phyloP scores from a whole-genome alignment of 2,113 vertebrate species.

The Corythoichthys haematopterus region DNA sequence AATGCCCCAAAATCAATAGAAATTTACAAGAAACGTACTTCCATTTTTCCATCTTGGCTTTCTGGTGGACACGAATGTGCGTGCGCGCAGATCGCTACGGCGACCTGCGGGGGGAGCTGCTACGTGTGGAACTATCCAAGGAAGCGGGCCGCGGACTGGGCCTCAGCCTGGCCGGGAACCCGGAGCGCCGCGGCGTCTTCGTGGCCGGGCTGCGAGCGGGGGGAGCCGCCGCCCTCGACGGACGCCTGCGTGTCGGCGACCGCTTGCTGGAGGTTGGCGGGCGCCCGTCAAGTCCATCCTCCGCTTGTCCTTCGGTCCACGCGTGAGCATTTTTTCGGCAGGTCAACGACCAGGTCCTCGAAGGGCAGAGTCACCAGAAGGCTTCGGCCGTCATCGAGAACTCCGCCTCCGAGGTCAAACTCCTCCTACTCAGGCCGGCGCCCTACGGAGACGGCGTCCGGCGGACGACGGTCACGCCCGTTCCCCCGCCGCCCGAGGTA shows the following conservation, averaged over 20 bases:
- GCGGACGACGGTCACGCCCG: constrained; percentile 88
- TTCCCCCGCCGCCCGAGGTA: constrained; percentile 80
- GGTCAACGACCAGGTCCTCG: constrained; percentile 92
- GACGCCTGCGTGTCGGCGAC: constrained; percentile 83
- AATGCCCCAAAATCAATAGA: too few relatives aligned
- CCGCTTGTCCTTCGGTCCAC: neutral
- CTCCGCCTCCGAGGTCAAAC: constrained; percentile 81
- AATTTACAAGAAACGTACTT: too few relatives aligned
- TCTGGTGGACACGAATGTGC: neutral
- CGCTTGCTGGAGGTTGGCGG: constrained; percentile 87
- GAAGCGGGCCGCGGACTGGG: constrained; percentile 83
- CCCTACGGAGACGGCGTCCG: constrained; percentile 80
- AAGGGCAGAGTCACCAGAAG: constrained; percentile 95
- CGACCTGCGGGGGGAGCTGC: constrained; percentile 84
- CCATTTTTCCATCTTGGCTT: too few relatives aligned
- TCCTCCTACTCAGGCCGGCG: constrained; percentile 84
- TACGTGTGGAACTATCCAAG: constrained; percentile 93
- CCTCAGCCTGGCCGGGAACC: constrained; percentile 92
- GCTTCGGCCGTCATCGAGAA: constrained; percentile 96
- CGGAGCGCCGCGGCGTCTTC: constrained; percentile 92
- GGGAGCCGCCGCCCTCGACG: constrained; percentile 80
- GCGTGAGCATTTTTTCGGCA: constrained; percentile 43
- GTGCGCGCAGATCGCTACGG: constrained; percentile 82
- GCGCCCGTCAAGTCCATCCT: too few relatives aligned
- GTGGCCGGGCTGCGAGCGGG: constrained; percentile 88